Percentiles rank a stretch among this genome's conserved stretches.
phyloP scores from a whole-genome alignment of 2,797 vertebrate genomes.

The Epinephelus coioides region DNA sequence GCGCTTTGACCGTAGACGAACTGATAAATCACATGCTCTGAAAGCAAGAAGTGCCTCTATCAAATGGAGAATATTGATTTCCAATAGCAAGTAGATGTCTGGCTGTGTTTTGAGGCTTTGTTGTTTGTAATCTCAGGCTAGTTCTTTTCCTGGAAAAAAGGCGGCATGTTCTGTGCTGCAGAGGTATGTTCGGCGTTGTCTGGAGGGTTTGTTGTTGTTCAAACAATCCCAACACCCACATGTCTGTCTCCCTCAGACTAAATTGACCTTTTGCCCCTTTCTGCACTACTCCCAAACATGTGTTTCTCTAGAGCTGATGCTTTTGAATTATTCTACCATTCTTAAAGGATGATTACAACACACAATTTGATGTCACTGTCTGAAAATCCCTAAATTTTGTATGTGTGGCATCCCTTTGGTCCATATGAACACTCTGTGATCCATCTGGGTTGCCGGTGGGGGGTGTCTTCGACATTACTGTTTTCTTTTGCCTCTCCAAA shows the following conservation, averaged over 20 bases:
- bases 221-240: slow-evolving; percentile 52
- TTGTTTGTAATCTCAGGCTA: slow-evolving; percentile 54
- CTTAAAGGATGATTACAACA: slow-evolving; percentile 13
- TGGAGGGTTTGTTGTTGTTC: slow-evolving; percentile 63
- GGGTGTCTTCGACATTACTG: slow-evolving; percentile 67
- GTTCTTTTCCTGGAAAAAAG: slow-evolving; percentile 38
- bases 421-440: slow-evolving; percentile 55
- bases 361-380: slow-evolving; percentile 29
- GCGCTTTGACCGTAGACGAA: slow-evolving; percentile 19
- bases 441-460: slow-evolving; percentile 79
- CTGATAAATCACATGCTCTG: slow-evolving; percentile 48
- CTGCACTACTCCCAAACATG: slow-evolving; percentile 16
- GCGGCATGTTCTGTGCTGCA: slow-evolving; percentile 26
- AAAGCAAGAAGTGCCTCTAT: slow-evolving; percentile 55
- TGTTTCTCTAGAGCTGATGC: slow-evolving; percentile 30
- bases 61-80: slow-evolving; percentile 72
- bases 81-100: slow-evolving; percentile 53
- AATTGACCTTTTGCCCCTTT: slow-evolving; percentile 55
- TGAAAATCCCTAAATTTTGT: slow-evolving; percentile 37
- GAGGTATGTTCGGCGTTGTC: slow-evolving; percentile 38
- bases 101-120: slow-evolving; percentile 54
- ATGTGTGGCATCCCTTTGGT: slow-evolving; percentile 55
- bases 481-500: slow-evolving; percentile 83
- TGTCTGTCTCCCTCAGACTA: slow-evolving; percentile 46
- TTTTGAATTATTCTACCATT: slow-evolving; percentile 17